phyloP scores from a whole-genome alignment of 2,797 vertebrate genomes.

The Bradypodion ventrale region DNA sequence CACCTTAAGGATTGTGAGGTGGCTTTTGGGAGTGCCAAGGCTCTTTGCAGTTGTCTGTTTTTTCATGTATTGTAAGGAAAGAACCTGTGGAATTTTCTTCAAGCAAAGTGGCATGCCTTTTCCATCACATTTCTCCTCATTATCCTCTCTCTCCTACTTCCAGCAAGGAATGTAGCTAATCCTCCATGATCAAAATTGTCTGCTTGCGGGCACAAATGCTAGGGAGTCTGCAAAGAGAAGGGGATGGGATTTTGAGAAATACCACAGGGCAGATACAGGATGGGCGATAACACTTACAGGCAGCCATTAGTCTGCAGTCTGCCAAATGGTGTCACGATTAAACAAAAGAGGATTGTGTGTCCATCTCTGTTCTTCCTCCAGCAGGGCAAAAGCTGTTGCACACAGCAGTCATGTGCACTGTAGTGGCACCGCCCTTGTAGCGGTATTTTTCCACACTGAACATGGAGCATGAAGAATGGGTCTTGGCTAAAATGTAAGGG shows the following conservation, averaged over 20 bases:
- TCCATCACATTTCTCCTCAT: neutral
- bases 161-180: slow-evolving; percentile 3
- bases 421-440: neutral
- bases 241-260: neutral
- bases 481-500: neutral
- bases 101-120: too few species aligned
- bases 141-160: neutral
- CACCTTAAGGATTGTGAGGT: neutral
- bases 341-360: neutral
- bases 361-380: neutral
- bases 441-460: neutral
- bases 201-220: neutral
- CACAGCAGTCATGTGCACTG: neutral
- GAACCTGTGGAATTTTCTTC: slow-evolving; percentile 1
- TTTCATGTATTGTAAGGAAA: too few species aligned
- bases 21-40: too few species aligned
- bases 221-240: neutral
- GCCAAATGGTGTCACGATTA: neutral
- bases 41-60: neutral
- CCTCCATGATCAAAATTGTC: neutral
- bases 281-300: neutral
- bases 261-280: neutral
- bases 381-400: neutral
- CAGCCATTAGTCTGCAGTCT: neutral
- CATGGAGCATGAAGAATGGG: neutral